Conservation (phyloP, 35 echinoderm and acorn worm species). For the Apostichopus japonicus region DNA sequence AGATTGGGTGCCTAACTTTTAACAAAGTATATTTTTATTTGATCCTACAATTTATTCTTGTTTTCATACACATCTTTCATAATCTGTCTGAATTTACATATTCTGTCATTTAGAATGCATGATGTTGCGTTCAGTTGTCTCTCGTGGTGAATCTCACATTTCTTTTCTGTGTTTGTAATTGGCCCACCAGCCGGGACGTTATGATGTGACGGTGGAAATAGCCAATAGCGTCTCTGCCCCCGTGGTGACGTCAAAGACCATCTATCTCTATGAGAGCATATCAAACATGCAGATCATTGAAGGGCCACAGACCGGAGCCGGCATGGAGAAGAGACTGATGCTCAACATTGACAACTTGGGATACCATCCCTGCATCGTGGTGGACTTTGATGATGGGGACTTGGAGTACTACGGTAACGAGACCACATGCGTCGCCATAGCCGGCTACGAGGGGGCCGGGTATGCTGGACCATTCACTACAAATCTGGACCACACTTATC, state of each 20-base stretch:
- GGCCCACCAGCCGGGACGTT: neutral
- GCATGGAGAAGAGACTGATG: neutral
- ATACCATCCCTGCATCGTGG: slow-evolving; percentile 21
- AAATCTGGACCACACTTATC: slow-evolving; percentile 1
- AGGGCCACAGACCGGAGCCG: slow-evolving; percentile 5
- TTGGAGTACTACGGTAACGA: slow-evolving; percentile 41
- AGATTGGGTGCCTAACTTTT: too few relatives aligned
- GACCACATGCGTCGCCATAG: slow-evolving; percentile 8
- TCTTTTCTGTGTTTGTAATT: neutral
- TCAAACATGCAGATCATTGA: slow-evolving; percentile 3
- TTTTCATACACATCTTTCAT: too few relatives aligned
- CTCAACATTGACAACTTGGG: slow-evolving; percentile 13
- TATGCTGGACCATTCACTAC: neutral
- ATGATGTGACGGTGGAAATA: neutral
- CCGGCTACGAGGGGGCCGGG: neutral
- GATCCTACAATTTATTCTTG: too few relatives aligned
- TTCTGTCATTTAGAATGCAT: too few relatives aligned
- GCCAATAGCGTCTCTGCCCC: slow-evolving; percentile 21
- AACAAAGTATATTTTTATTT: too few relatives aligned
- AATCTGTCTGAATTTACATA: too few relatives aligned
- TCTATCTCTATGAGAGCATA: slow-evolving; percentile 36
- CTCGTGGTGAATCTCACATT: neutral
- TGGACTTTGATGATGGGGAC: slow-evolving; percentile 37
- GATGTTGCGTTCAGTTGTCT: too few relatives aligned
- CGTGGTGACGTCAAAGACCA: neutral